Evolutionary conservation across 2,888 invertebrate genomes (phyloP).

Genomic region (Nephrocerus scutellatus): DNA sequence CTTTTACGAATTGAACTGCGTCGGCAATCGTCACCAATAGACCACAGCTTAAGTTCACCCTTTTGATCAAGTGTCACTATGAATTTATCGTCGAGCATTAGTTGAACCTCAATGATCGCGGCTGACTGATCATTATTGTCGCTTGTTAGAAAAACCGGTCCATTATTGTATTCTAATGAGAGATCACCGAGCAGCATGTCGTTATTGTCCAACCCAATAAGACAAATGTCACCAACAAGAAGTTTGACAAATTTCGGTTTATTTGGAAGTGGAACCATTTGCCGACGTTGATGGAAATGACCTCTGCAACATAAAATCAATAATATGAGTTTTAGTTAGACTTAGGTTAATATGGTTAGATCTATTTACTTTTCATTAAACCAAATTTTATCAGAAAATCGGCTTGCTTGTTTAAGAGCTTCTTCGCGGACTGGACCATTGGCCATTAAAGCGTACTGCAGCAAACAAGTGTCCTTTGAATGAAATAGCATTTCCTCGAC

Average conservation of each 20-base stretch:
- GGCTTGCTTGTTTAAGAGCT: conserved; percentile 36
- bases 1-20: conserved; percentile 25
- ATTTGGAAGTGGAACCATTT: conserved; percentile 38
- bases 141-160: conserved; percentile 29
- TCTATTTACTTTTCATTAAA: conserved; percentile 38
- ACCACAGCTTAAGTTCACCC: conserved; percentile 41
- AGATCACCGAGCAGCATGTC: conserved; percentile 37
- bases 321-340: background rate
- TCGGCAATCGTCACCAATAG: conserved; percentile 30
- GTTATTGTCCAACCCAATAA: conserved; percentile 35
- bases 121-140: conserved; percentile 24
- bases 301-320: conserved; percentile 29
- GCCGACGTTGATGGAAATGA: conserved; percentile 41
- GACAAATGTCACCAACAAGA: conserved; percentile 36
- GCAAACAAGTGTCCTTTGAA: conserved; percentile 35
- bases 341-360: background rate
- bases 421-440: conserved; percentile 32
- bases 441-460: conserved; percentile 41
- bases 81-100: conserved; percentile 34
- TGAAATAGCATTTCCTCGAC: conserved; percentile 41
- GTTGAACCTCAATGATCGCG: conserved; percentile 30
- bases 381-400: conserved; percentile 38
- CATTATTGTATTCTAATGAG: conserved; percentile 35
- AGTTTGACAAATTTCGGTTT: conserved; percentile 33
- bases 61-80: conserved; percentile 39